Evolutionary conservation across 2,113 vertebrate genomes (phyloP).

Genomic region (Pseudorasbora parva): DNA sequence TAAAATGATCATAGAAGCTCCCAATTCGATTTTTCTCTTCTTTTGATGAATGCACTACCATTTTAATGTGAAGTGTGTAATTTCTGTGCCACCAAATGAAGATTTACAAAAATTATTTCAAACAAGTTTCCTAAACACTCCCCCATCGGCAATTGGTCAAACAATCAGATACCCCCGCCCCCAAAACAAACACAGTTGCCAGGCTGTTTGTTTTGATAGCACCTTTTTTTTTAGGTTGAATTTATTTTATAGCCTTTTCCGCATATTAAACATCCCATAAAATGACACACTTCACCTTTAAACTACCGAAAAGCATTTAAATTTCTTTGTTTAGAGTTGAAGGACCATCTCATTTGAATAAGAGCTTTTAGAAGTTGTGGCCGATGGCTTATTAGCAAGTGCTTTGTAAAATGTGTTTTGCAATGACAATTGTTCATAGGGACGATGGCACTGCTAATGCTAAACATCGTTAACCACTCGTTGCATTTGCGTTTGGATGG

Average conservation of each 20-base stretch:
- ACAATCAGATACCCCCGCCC: not conserved
- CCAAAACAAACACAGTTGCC: not conserved
- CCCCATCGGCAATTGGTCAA: not conserved
- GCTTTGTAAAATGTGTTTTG: not conserved
- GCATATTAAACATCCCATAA: not conserved
- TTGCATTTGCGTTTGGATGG: not conserved
- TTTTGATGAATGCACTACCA: not conserved
- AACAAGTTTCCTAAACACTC: not conserved
- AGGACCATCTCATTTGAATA: not conserved
- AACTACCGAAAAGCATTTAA: not conserved
- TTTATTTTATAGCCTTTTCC: not conserved
- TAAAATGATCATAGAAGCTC: not conserved
- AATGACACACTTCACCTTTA: not conserved
- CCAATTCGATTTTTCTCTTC: not conserved
- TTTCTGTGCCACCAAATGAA: not conserved
- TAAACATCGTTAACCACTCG: not conserved
- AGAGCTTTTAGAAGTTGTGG: not conserved
- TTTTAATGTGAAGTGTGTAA: not conserved
- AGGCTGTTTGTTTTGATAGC: not conserved
- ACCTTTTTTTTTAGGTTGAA: not conserved
- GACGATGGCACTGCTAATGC: not conserved
- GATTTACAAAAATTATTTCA: not conserved
- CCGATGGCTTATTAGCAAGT: not conserved
- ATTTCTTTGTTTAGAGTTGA: slow-evolving; percentile 12
- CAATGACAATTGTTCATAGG: not conserved